Evolutionary conservation across 2,888 invertebrate genomes (phyloP).

Genomic region (Tachina lurida): DNA sequence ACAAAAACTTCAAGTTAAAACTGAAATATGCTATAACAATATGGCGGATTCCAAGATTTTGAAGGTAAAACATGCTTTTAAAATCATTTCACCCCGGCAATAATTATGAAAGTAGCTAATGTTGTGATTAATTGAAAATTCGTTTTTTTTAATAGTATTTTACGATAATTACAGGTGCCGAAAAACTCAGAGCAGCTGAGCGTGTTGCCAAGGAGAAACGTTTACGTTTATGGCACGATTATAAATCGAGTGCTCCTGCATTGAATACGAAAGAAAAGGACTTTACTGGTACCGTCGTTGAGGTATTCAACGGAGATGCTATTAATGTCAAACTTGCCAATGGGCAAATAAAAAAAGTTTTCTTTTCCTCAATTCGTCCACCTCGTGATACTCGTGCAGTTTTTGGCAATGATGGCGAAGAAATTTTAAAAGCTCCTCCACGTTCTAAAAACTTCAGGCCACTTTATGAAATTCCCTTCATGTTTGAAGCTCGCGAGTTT

Average conservation of each 20-base stretch:
- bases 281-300: slow-evolving; percentile 91
- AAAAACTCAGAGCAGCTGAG: slow-evolving; percentile 92
- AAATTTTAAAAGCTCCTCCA: slow-evolving; percentile 85
- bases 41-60: slow-evolving; percentile 81
- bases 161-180: slow-evolving; percentile 85
- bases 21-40: slow-evolving; percentile 77
- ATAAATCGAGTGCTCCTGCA: slow-evolving; percentile 89
- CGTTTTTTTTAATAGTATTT: not conserved
- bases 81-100: slow-evolving; percentile 83
- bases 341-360: slow-evolving; percentile 93
- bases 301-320: slow-evolving; percentile 97
- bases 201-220: slow-evolving; percentile 93
- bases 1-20: slow-evolving; percentile 71
- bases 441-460: slow-evolving; percentile 92
- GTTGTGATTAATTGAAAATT: not conserved
- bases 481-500: slow-evolving; percentile 99
- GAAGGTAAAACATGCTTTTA: slow-evolving; percentile 70
- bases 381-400: slow-evolving; percentile 88
- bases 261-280: slow-evolving; percentile 91
- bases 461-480: slow-evolving; percentile 98
- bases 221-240: slow-evolving; percentile 95
- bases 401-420: slow-evolving; percentile 88
- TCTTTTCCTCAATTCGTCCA: slow-evolving; percentile 97
- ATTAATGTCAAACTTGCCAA: slow-evolving; percentile 92
- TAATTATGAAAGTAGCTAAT: slow-evolving; percentile 68